phyloP scores from a whole-genome alignment of 2,113 vertebrate genomes.

The Todiramphus saurophagus region DNA sequence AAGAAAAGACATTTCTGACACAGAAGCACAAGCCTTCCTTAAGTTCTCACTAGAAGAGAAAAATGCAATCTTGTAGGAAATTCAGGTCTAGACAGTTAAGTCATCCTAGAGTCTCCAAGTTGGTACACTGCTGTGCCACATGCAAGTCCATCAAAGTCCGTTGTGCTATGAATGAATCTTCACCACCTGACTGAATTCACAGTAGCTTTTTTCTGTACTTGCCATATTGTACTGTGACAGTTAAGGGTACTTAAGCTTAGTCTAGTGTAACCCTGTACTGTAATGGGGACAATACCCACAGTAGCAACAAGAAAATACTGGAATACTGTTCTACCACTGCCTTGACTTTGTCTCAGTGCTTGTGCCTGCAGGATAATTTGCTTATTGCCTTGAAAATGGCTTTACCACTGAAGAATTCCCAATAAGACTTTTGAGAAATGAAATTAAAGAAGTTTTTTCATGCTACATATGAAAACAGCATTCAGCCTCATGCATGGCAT shows the following conservation, averaged over 20 bases:
- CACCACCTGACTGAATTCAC: neutral
- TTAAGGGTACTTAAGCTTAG: neutral
- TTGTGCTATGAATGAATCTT: neutral
- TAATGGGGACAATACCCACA: rapidly evolving
- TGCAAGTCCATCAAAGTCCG: neutral
- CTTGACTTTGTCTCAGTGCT: neutral
- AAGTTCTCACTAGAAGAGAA: neutral
- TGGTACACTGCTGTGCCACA: neutral
- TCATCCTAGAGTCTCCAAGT: neutral
- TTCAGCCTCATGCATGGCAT: neutral
- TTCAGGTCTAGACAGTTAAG: neutral
- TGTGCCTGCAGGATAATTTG: neutral
- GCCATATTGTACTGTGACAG: neutral
- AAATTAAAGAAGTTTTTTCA: neutral
- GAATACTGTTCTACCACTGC: neutral
- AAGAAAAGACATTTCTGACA: neutral
- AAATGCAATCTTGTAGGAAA: neutral
- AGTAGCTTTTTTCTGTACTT: neutral
- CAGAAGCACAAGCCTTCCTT: neutral
- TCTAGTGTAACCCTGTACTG: neutral
- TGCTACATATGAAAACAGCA: neutral
- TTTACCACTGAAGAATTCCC: neutral
- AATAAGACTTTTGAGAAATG: neutral
- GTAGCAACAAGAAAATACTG: neutral
- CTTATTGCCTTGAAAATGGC: neutral